phyloP scores from a whole-genome alignment of 2,113 vertebrate genomes.

The Gambusia affinis region DNA sequence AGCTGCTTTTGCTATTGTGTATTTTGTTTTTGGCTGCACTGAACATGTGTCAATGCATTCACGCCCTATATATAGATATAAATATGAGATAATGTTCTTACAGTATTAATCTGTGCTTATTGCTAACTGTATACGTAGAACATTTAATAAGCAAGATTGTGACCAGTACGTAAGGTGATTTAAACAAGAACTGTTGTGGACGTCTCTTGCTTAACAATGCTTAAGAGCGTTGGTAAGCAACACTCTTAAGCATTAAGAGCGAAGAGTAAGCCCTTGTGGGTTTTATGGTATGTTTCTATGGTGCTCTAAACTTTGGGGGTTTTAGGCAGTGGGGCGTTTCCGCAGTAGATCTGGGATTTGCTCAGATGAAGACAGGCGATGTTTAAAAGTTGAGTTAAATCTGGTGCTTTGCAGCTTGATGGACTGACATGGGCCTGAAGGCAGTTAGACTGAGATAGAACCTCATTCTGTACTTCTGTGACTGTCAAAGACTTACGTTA shows the following conservation, averaged over 20 bases:
- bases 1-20: too few species aligned
- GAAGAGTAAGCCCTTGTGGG: neutral
- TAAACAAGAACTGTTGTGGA: too few species aligned
- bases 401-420: neutral
- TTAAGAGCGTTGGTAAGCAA: neutral
- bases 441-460: neutral
- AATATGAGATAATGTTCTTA: neutral
- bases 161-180: neutral
- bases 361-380: neutral
- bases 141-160: neutral
- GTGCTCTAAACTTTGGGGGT: too few species aligned
- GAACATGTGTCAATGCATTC: too few species aligned
- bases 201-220: too few species aligned
- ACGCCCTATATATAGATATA: too few species aligned
- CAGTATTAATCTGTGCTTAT: neutral
- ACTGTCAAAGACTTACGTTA: neutral
- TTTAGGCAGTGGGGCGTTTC: neutral
- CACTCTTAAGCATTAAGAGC: neutral
- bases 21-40: too few species aligned
- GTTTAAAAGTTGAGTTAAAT: neutral
- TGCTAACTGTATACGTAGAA: neutral
- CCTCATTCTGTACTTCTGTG: neutral
- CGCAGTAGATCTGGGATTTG: neutral
- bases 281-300: neutral
- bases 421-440: neutral